These are phyloP conservation scores for Criorhina ranunculi DNA, from an alignment of 2,888 invertebrate species.

Conservation along the genomic window DNA sequence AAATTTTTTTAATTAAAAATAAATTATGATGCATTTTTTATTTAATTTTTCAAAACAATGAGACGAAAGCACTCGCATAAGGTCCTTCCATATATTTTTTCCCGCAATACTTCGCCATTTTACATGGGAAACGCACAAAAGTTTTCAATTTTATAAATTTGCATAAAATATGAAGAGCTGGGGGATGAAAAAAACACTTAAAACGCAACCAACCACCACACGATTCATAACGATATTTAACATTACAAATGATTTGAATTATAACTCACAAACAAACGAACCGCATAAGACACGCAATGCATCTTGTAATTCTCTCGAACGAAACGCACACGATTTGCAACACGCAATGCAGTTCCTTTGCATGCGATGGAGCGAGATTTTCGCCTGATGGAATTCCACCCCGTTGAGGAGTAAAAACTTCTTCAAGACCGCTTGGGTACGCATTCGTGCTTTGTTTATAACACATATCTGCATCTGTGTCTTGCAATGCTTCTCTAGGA, in stretches of 20 bases:
- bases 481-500: constrained; percentile 23
- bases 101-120: not conserved
- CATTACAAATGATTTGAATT: constrained; percentile 69
- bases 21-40: constrained; percentile 34
- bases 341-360: constrained; percentile 63
- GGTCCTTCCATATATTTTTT: not conserved
- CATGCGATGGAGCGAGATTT: constrained; percentile 39
- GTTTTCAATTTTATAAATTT: constrained; percentile 19
- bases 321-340: constrained; percentile 49
- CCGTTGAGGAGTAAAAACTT: constrained; percentile 9
- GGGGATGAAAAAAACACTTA: not conserved
- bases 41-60: not conserved
- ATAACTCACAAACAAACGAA: constrained; percentile 43
- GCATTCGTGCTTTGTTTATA: constrained; percentile 53
- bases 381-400: constrained; percentile 15
- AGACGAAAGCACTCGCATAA: not conserved
- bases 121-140: constrained; percentile 9
- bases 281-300: constrained; percentile 61
- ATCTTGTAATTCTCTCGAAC: constrained; percentile 57
- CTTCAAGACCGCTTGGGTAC: constrained; percentile 39
- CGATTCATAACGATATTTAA: constrained; percentile 58
- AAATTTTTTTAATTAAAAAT: constrained; percentile 68
- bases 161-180: constrained; percentile 19
- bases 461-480: constrained; percentile 24
- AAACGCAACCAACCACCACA: not conserved